These are phyloP conservation scores for Odocoileus hemionus DNA, from an alignment of 2,113 vertebrate genomes.

Conservation along the genomic window DNA sequence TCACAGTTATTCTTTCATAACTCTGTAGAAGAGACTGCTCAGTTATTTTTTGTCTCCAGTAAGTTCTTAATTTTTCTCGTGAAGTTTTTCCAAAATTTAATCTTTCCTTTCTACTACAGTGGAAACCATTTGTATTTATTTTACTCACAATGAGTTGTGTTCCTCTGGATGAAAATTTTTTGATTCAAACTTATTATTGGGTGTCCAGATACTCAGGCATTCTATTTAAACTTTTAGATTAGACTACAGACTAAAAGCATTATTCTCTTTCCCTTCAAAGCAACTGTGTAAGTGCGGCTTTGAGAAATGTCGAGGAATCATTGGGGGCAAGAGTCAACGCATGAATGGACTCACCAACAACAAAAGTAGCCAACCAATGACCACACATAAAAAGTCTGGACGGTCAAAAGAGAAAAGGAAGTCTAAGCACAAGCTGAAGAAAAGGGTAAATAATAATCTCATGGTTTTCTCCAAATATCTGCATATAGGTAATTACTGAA, in stretches of 20 bases:
- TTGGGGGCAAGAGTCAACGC: constrained; percentile 96
- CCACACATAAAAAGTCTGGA: constrained; percentile 86
- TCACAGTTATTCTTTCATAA: background rate
- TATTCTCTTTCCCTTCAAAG: constrained; percentile 72
- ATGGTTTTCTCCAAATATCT: background rate
- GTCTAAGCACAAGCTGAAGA: constrained; percentile 98
- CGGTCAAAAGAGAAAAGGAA: constrained; percentile 97
- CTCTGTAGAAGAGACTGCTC: background rate
- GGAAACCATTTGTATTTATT: background rate
- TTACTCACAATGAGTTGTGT: background rate
- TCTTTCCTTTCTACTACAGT: background rate
- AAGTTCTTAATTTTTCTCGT: background rate
- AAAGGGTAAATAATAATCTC: constrained; percentile 83
- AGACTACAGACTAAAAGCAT: background rate
- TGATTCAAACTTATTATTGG: background rate
- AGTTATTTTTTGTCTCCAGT: background rate
- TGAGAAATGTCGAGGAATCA: constrained; percentile 97
- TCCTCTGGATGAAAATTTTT: background rate
- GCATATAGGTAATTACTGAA: background rate
- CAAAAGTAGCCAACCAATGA: constrained; percentile 82
- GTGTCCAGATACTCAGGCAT: background rate
- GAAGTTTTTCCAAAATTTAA: background rate
- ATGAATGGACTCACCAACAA: constrained; percentile 88
- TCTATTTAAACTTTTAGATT: background rate
- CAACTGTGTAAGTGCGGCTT: constrained; percentile 97